Percentiles rank a stretch among this genome's conserved stretches.
These are phyloP conservation scores for Thereuonema tuberculata DNA, from an alignment of 1,140 invertebrate species.

Conservation along the genomic window DNA sequence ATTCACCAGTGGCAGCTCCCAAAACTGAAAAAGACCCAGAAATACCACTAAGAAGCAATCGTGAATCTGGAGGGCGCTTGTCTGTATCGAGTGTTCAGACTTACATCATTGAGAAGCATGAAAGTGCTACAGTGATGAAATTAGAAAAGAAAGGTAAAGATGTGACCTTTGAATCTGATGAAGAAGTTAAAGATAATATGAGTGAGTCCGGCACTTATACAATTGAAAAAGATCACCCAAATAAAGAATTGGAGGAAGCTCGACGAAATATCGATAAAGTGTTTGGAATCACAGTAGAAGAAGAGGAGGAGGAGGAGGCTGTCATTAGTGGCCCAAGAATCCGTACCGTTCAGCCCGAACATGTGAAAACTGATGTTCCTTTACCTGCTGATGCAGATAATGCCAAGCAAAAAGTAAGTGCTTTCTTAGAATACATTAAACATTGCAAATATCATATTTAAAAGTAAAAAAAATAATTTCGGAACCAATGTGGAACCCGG, in stretches of 20 bases:
- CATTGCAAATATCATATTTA: too few relatives aligned
- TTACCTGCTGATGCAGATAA: too few relatives aligned
- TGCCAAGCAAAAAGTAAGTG: too few relatives aligned
- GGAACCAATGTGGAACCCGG: too few relatives aligned
- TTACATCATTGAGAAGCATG: neutral
- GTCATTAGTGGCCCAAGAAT: conserved; percentile 6
- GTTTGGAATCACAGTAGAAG: conserved; percentile 43
- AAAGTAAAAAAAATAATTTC: too few relatives aligned
- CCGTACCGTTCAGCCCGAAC: neutral
- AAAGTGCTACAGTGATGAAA: neutral
- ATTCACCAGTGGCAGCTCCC: neutral
- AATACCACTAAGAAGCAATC: neutral
- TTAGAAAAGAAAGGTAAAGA: neutral
- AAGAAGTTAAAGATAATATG: conserved; percentile 42
- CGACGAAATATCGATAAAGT: conserved; percentile 69
- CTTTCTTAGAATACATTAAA: too few relatives aligned
- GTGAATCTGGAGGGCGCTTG: neutral
- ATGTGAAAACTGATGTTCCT: too few relatives aligned
- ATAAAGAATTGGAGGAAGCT: conserved; percentile 69
- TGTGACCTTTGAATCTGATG: conserved; percentile 4
- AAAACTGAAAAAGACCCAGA: neutral
- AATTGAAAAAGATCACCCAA: conserved; percentile 58
- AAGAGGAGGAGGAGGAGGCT: conserved; percentile 27
- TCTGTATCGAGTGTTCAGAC: neutral
- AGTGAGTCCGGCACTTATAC: conserved; percentile 80